These are phyloP conservation scores for Gallinago nigripennis DNA, from an alignment of 2,797 vertebrate species.

Conservation along the genomic window DNA sequence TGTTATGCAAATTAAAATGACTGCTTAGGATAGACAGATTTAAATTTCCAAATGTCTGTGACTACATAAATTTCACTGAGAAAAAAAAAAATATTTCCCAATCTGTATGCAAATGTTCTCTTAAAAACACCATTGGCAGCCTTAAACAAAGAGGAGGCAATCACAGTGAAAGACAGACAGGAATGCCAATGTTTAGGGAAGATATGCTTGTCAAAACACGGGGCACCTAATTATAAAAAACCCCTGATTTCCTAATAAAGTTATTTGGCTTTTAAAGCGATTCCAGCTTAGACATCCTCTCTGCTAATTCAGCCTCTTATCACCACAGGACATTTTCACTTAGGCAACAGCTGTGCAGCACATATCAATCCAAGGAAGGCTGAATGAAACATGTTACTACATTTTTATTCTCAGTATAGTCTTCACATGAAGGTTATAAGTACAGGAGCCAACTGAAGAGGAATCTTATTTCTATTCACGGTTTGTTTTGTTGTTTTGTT, in stretches of 20 bases:
- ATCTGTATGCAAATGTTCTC: conserved; percentile 28
- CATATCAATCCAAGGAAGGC: not conserved
- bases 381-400: not conserved
- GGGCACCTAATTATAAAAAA: not conserved
- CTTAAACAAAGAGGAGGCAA: not conserved
- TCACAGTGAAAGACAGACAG: not conserved
- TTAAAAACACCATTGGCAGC: not conserved
- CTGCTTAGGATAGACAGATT: not conserved
- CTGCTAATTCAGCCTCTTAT: not conserved
- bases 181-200: not conserved
- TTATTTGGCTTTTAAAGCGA: not conserved
- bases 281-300: not conserved
- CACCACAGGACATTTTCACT: not conserved
- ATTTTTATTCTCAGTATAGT: not conserved
- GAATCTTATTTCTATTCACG: not conserved
- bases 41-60: conserved; percentile 7
- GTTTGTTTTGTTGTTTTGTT: not conserved
- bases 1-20: conserved; percentile 27
- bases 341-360: not conserved
- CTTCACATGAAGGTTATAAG: not conserved
- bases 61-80: not conserved
- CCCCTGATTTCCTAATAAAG: not conserved
- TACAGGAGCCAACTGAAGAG: not conserved
- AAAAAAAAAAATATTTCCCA: not conserved
- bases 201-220: not conserved